phyloP scores from a whole-genome alignment of 2,113 vertebrate genomes.

The Catagonus wagneri region DNA sequence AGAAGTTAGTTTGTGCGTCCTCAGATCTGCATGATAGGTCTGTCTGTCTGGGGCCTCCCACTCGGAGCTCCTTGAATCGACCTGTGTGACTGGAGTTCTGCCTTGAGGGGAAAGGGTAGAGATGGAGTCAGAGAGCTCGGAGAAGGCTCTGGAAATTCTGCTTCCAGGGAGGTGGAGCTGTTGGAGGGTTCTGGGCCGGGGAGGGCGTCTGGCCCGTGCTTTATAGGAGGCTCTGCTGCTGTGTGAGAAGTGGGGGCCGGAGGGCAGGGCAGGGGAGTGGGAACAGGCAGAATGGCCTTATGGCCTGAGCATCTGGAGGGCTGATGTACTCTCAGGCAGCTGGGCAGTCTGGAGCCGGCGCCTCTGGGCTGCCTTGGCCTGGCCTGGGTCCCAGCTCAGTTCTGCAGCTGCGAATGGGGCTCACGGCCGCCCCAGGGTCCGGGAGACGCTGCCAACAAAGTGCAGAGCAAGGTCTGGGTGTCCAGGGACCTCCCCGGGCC shows the following conservation, averaged over 20 bases:
- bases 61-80: not conserved
- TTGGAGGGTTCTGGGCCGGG: not conserved
- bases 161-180: not conserved
- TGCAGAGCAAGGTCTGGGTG: rapidly evolving
- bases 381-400: not conserved
- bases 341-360: rapidly evolving
- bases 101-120: rapidly evolving
- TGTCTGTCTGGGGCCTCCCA: not conserved
- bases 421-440: rapidly evolving
- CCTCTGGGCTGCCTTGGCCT: rapidly evolving
- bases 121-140: not conserved
- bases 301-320: not conserved
- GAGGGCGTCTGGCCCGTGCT: not conserved
- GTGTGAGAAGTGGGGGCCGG: not conserved
- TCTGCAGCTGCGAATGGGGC: rapidly evolving
- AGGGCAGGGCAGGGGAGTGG: too few relatives aligned
- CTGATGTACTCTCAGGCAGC: not conserved
- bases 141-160: not conserved
- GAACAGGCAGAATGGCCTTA: not conserved
- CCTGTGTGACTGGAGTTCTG: not conserved
- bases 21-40: rapidly evolving
- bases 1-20: rapidly evolving
- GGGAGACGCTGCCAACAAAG: rapidly evolving
- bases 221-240: not conserved
- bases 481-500: not conserved